Percentiles rank a stretch among this genome's conserved stretches.
phyloP scores from a whole-genome alignment of 2,888 invertebrate genomes.

The Drymonia ruficornis region DNA sequence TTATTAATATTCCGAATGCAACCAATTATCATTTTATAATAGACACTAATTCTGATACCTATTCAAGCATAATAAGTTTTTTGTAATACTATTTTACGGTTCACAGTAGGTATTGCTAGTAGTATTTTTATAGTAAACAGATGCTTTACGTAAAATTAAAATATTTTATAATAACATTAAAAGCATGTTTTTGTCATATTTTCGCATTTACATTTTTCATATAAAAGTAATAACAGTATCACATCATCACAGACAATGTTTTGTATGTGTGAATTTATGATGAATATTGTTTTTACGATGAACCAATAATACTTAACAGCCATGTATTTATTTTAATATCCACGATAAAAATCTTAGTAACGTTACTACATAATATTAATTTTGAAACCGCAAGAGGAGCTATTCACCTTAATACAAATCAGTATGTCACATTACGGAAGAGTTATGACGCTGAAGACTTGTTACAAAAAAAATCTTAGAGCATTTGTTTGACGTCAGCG shows the following conservation, averaged over 20 bases:
- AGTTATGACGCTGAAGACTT: conserved; percentile 49
- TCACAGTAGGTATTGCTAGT: no score
- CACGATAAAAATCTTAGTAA: background rate
- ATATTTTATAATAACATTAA: no score
- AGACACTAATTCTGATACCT: background rate
- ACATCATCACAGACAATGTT: no score
- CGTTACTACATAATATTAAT: conserved; percentile 11
- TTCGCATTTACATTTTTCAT: no score
- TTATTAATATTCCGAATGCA: conserved; percentile 44
- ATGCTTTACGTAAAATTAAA: no score
- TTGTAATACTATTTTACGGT: background rate
- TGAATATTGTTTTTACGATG: no score
- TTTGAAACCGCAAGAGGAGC: conserved; percentile 27
- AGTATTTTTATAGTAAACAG: no score
- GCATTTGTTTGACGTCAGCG: conserved; percentile 69
- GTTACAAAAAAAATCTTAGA: conserved; percentile 47
- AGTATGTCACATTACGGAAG: conserved; percentile 65
- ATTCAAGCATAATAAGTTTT: background rate
- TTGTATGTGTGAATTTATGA: no score
- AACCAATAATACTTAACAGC: no score
- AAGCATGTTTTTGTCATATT: no score
- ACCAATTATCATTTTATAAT: conserved; percentile 21
- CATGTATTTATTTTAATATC: background rate
- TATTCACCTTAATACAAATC: conserved; percentile 53
- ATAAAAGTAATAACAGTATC: no score